These are phyloP conservation scores for Strix uralensis DNA, from an alignment of 2,113 vertebrate genomes.

Conservation along the genomic window DNA sequence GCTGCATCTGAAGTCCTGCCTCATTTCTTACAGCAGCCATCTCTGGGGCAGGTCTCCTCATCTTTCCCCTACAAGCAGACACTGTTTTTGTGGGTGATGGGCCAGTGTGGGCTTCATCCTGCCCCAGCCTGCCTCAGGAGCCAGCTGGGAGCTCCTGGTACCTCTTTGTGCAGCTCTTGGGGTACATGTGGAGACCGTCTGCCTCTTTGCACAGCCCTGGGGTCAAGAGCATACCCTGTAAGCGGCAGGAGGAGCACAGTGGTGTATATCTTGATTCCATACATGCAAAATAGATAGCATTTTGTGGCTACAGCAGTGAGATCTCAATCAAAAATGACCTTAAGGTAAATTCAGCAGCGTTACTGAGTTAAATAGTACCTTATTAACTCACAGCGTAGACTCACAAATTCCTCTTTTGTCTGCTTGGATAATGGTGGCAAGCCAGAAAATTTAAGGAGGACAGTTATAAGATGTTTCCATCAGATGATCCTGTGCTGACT, in stretches of 20 bases:
- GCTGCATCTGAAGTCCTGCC: neutral
- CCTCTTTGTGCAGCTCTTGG: neutral
- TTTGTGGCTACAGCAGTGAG: neutral
- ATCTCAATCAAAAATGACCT: neutral
- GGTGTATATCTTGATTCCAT: neutral
- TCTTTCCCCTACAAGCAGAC: neutral
- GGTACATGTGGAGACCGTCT: neutral
- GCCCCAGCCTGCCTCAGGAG: neutral
- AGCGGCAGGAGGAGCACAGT: neutral
- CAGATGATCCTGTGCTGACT: neutral
- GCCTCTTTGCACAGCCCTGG: neutral
- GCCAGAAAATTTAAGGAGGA: neutral
- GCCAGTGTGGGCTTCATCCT: neutral
- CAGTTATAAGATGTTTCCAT: neutral
- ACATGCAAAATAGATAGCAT: neutral
- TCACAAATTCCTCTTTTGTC: slow-evolving; percentile 5
- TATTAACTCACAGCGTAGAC: neutral
- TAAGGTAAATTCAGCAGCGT: neutral
- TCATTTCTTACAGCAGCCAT: neutral
- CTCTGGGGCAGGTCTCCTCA: neutral
- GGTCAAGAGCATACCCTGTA: neutral
- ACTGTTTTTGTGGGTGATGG: neutral
- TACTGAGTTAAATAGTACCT: neutral
- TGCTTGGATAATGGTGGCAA: neutral
- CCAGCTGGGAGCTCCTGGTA: neutral